These are phyloP conservation scores for Clarias gariepinus DNA, from an alignment of 2,113 vertebrate species.

Conservation along the genomic window DNA sequence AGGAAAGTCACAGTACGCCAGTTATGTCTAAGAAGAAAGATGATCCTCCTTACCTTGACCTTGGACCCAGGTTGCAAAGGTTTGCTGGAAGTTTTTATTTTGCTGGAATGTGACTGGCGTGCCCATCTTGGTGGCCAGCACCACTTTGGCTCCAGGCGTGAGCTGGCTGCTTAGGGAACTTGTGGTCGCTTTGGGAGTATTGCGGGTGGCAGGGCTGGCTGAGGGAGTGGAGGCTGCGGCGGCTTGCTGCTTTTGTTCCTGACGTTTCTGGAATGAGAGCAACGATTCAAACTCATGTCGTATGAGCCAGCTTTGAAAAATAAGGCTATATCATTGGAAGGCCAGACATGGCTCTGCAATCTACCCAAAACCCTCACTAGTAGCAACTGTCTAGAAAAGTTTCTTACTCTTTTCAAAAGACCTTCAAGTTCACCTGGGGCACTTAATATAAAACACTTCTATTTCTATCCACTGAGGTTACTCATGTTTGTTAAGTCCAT, in stretches of 20 bases:
- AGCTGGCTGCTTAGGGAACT: constrained; percentile 76
- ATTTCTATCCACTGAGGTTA: no score
- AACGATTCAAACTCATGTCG: not conserved
- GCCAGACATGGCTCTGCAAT: not conserved
- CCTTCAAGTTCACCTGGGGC: not conserved
- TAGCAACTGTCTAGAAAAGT: not conserved
- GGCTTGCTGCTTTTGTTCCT: constrained; percentile 79
- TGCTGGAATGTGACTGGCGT: constrained; percentile 94
- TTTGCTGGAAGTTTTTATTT: constrained; percentile 97
- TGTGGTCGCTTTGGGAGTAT: constrained; percentile 80
- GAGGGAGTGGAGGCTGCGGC: constrained; percentile 66
- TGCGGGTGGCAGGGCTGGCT: constrained; percentile 74
- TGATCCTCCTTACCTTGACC: constrained; percentile 64
- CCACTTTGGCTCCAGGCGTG: constrained; percentile 88
- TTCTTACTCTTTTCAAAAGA: not conserved
- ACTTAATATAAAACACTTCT: not conserved
- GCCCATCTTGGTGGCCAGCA: constrained; percentile 89
- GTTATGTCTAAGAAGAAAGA: not conserved
- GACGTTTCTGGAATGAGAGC: constrained; percentile 78
- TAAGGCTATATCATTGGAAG: not conserved
- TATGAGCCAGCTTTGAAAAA: not conserved
- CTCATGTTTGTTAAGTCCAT: not conserved
- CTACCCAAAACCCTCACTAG: not conserved
- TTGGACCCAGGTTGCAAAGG: constrained; percentile 96
- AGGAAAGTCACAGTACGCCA: not conserved